Evolutionary conservation across 2,113 vertebrate species (phyloP), one percentile per base, ranked within the genome.

Genomic region (Calyptomena viridis): DNA sequence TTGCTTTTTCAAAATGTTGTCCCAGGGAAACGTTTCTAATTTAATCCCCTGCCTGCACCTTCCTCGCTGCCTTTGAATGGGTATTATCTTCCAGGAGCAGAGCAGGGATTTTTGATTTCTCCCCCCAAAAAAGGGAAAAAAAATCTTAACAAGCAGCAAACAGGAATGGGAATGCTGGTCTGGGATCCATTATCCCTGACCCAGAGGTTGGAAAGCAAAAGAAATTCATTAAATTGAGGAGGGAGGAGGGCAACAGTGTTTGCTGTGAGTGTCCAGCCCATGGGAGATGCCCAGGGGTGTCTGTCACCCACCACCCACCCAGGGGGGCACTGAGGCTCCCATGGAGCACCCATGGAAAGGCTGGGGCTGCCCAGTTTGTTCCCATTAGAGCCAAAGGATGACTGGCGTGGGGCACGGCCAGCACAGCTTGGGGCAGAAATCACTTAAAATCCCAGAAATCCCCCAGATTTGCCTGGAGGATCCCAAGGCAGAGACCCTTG

Each of bases 161-260:
- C 53, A 73, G 94, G 89, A 94, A 82, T 89, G 86, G 84, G 79
- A 92, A 93, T 31, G 78, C 33, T 2, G 20, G 87, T 94, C 96
- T 96, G 96, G 84, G 66, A 95, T 93, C 96, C 91, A 97, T 97
- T 96, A 97, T 56, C 86, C 89, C 81, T 94, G 95, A 96, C 96
- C 96, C 89, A 80, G 94, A 73, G 96, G 96, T 63, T 96, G 95
- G 81, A 49, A 96, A 83, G 62, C 84, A 77, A 95, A 94, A 94
- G 77, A 96, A 94, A 91, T 85, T 37, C 40, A 95, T 93, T 94
- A 68, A 79, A 69, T 1, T 33, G 63, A 47, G 67, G 30, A 42
- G 30, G 11, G 40, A 47, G 28, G 52, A 37, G 40, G 73, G 56
- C 80, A 46, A 91, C 6, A 46, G 27, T 2, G 4, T 8, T 66